phyloP scores from a whole-genome alignment of 2,113 vertebrate species.

The Typhlomys cinereus region DNA sequence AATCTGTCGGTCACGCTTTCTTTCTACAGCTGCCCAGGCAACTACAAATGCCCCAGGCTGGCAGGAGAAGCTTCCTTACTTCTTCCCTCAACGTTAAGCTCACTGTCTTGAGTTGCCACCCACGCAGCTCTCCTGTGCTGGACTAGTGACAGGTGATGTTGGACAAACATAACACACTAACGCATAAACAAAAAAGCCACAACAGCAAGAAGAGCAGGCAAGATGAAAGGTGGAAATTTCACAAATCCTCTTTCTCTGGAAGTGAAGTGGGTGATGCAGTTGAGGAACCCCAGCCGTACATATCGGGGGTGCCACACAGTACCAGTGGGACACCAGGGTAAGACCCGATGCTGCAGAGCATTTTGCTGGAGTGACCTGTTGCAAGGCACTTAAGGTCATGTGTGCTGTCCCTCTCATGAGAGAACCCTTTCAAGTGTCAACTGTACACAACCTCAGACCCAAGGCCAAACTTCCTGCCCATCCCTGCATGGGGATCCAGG shows the following conservation, averaged over 20 bases:
- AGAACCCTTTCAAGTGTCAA: background rate
- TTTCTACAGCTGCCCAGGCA: fast-evolving
- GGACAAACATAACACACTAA: background rate
- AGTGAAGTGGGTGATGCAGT: fast-evolving
- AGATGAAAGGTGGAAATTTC: background rate
- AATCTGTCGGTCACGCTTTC: background rate
- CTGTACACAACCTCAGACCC: background rate
- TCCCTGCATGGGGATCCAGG: fast-evolving
- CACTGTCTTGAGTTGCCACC: background rate
- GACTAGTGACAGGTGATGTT: background rate
- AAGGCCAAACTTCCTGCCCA: background rate
- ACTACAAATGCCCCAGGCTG: background rate
- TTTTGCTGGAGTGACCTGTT: background rate
- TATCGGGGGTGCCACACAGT: fast-evolving
- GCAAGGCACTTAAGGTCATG: background rate
- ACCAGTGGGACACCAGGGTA: fast-evolving
- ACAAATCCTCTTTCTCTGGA: background rate
- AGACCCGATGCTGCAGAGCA: fast-evolving
- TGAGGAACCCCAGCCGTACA: background rate
- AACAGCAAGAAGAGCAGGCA: background rate
- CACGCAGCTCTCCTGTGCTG: background rate
- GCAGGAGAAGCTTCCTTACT: background rate
- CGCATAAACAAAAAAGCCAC: background rate
- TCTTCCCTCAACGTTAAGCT: fast-evolving
- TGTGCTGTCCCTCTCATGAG: background rate